These are phyloP conservation scores for Tethea ocularis DNA, from an alignment of 2,888 invertebrate genomes.

Conservation along the genomic window DNA sequence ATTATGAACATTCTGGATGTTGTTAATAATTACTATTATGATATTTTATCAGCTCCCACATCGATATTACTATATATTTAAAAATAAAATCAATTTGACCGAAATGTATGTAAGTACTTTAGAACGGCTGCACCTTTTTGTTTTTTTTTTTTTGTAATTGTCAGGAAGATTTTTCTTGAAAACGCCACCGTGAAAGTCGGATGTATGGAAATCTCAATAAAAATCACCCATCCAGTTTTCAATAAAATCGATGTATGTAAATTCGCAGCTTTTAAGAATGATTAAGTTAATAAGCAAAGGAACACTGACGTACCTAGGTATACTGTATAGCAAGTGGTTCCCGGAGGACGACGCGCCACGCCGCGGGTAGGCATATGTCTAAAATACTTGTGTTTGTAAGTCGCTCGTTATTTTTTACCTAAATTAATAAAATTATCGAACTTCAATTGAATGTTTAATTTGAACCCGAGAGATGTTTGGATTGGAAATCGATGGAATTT, in stretches of 20 bases:
- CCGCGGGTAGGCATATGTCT: constrained; percentile 21
- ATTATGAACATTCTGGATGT: not conserved
- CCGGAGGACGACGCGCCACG: constrained; percentile 12
- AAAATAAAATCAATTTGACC: too few species aligned
- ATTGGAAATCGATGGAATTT: constrained; percentile 7
- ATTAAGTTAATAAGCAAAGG: not conserved
- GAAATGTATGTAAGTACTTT: too few species aligned
- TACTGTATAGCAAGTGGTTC: not conserved
- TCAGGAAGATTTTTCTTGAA: too few species aligned
- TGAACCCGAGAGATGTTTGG: constrained; percentile 12
- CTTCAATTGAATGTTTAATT: constrained; percentile 33
- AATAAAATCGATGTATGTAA: constrained; percentile 1
- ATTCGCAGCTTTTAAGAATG: not conserved
- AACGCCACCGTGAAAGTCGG: too few species aligned
- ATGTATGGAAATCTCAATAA: too few species aligned
- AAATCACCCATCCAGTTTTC: too few species aligned
- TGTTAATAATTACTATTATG: not conserved
- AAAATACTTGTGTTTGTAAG: constrained; percentile 30
- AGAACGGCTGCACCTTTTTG: too few species aligned
- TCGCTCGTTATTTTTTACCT: constrained; percentile 32
- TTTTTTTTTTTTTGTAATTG: too few species aligned
- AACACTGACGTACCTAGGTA: not conserved
- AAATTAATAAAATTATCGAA: constrained; percentile 35
- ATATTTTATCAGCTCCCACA: not conserved
- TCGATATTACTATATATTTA: not conserved